phyloP scores from a whole-genome alignment of 2,797 vertebrate genomes.

The Carapus acus region DNA sequence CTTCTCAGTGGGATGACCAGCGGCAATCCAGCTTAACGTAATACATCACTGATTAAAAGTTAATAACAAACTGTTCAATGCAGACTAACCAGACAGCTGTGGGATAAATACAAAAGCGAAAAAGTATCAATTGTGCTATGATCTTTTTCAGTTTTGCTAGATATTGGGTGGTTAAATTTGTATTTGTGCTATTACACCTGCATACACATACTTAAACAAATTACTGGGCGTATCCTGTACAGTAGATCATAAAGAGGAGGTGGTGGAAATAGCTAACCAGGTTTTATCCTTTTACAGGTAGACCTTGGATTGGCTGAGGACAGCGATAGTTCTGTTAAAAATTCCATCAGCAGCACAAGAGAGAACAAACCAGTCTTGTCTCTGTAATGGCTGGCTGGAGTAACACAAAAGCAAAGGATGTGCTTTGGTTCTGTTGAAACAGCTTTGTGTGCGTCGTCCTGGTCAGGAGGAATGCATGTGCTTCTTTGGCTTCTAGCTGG shows the following conservation, averaged over 20 bases:
- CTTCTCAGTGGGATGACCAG: conserved; percentile 50
- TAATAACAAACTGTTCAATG: conserved; percentile 49
- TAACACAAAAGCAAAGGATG: conserved; percentile 20
- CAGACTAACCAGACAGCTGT: conserved; percentile 10
- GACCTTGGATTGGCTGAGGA: conserved; percentile 49
- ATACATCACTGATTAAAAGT: conserved; percentile 67
- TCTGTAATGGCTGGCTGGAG: conserved; percentile 16
- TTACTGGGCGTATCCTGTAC: not conserved
- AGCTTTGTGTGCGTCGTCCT: conserved; percentile 35
- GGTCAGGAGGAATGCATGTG: conserved; percentile 67
- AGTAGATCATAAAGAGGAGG: conserved; percentile 26
- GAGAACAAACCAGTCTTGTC: conserved; percentile 22
- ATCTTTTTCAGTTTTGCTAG: too few relatives aligned
- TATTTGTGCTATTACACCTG: not conserved
- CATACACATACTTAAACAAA: conserved; percentile 3
- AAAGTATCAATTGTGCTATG: too few relatives aligned
- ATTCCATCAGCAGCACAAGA: conserved; percentile 23
- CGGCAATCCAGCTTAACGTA: conserved; percentile 25
- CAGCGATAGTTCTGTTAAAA: conserved; percentile 37
- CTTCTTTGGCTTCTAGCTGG: conserved; percentile 50
- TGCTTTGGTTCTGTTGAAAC: conserved; percentile 46
- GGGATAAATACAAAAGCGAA: conserved; percentile 5
- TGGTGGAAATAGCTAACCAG: conserved; percentile 58
- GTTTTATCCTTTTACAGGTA: conserved; percentile 51
- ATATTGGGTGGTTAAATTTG: not conserved